These are phyloP conservation scores for Hippocampus abdominalis DNA, from an alignment of 2,113 vertebrate species.

Conservation along the genomic window DNA sequence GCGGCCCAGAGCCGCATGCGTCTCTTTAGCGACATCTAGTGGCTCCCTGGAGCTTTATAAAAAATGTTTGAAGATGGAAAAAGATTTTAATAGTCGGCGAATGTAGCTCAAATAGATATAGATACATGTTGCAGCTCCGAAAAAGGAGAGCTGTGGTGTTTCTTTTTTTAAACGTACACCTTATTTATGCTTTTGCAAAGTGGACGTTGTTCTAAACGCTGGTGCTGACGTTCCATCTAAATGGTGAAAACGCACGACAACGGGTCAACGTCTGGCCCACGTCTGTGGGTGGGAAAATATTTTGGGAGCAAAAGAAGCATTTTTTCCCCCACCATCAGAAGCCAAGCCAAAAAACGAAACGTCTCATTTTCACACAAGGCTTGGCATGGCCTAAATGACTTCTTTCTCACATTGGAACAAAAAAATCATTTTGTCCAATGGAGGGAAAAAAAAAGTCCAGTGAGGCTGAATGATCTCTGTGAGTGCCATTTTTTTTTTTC, in stretches of 20 bases:
- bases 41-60: too few species aligned
- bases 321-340: slow-evolving; percentile 2
- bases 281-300: slow-evolving; percentile 1
- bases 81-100: too few species aligned
- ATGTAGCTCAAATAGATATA: too few species aligned
- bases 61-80: too few species aligned
- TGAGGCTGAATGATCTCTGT: slow-evolving; percentile 21
- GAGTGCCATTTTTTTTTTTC: slow-evolving; percentile 14
- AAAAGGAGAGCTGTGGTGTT: too few species aligned
- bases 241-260: not conserved
- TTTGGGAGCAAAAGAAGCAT: slow-evolving; percentile 2
- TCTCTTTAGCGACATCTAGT: too few species aligned
- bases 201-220: not conserved
- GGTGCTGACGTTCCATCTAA: not conserved
- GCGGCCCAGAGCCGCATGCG: too few species aligned
- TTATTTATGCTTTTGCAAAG: too few species aligned
- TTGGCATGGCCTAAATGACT: slow-evolving; percentile 13
- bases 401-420: slow-evolving; percentile 30
- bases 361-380: slow-evolving; percentile 20
- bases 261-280: not conserved
- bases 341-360: slow-evolving; percentile 16
- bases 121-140: too few species aligned
- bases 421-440: slow-evolving; percentile 30
- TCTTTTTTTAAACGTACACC: too few species aligned
- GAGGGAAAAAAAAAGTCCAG: slow-evolving; percentile 23